Percentiles rank a stretch among this genome's conserved stretches.
Evolutionary conservation across 2,113 vertebrate genomes (phyloP).

Genomic region (Canis aureus): DNA sequence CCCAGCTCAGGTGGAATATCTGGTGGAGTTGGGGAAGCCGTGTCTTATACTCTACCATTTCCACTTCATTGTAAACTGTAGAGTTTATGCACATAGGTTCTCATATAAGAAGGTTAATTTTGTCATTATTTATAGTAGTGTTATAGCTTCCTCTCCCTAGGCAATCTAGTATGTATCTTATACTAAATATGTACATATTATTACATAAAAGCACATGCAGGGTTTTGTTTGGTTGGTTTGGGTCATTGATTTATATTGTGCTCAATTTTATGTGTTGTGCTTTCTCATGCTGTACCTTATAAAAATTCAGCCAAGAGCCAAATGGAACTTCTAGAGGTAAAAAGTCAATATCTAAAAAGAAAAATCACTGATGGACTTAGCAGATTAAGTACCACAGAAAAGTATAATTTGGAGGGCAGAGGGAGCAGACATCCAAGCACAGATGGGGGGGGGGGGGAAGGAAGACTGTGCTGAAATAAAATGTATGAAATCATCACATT

Average conservation of each 20-base stretch:
- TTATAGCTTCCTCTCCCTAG: too few species aligned
- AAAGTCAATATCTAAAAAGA: neutral
- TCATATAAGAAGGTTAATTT: neutral
- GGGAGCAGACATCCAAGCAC: neutral
- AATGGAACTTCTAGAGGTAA: neutral
- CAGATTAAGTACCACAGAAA: neutral
- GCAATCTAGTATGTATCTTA: neutral
- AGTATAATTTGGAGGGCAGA: neutral
- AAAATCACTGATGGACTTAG: neutral
- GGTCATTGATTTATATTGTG: neutral
- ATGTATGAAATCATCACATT: neutral
- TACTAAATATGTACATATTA: neutral
- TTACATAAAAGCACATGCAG: neutral
- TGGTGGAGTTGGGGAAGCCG: accelerated
- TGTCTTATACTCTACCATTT: accelerated
- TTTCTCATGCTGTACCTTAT: neutral
- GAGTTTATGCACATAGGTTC: neutral
- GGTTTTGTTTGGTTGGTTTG: neutral
- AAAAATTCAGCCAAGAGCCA: neutral
- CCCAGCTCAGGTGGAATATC: accelerated
- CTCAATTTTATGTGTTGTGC: too few species aligned
- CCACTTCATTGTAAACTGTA: neutral
- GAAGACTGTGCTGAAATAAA: neutral
- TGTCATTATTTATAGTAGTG: neutral
- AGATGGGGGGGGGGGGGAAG: too few species aligned